Evolutionary conservation across 1,140 invertebrate genomes (phyloP).

Genomic region (Leptinotarsa undecemlineata): DNA sequence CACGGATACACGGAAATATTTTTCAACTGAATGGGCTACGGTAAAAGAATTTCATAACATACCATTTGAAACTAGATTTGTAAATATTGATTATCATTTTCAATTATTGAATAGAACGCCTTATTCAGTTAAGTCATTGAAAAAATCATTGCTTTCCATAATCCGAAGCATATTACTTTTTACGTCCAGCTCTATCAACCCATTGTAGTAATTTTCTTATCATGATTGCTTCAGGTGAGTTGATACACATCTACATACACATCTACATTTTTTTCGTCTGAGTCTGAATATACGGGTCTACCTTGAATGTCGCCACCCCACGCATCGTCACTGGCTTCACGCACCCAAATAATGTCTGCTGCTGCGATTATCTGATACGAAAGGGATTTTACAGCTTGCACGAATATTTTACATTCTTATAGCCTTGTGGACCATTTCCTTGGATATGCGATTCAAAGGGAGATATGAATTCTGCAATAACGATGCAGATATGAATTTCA

Average conservation of each 20-base stretch:
- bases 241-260: not conserved
- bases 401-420: slow-evolving; percentile 15
- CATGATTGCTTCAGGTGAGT: not conserved
- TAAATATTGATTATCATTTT: too few relatives aligned
- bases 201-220: not conserved
- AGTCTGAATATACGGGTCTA: not conserved
- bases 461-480: slow-evolving; percentile 4
- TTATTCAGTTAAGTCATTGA: too few relatives aligned
- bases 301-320: not conserved
- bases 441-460: not conserved
- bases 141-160: too few relatives aligned
- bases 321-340: slow-evolving; percentile 8
- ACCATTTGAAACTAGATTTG: too few relatives aligned
- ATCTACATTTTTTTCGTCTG: not conserved
- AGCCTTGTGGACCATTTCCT: not conserved
- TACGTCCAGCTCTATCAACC: too few relatives aligned
- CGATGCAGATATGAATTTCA: not conserved
- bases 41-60: too few relatives aligned
- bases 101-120: too few relatives aligned
- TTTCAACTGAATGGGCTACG: too few relatives aligned
- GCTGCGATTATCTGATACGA: not conserved
- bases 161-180: too few relatives aligned
- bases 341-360: not conserved
- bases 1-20: too few relatives aligned
- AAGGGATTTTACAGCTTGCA: not conserved